Conservation (phyloP, 2,113 vertebrate species). For the Eira barbara region DNA sequence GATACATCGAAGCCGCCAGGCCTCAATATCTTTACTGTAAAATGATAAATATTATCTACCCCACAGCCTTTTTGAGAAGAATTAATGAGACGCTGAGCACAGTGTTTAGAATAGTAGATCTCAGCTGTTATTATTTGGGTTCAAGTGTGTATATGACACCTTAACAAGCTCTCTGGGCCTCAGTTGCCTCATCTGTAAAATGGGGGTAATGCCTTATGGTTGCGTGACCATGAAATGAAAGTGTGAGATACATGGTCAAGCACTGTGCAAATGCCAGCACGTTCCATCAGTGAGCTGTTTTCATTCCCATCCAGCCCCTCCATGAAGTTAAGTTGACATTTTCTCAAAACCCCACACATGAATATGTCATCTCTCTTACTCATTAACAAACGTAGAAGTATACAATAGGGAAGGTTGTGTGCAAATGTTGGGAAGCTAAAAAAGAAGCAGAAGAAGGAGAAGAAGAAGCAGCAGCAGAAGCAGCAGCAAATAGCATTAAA, state of each 20-base stretch:
- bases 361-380: background rate
- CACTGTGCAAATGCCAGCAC: background rate
- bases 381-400: background rate
- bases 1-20: too few relatives aligned
- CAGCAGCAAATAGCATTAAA: constrained; percentile 52
- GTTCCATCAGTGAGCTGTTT: background rate
- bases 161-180: background rate
- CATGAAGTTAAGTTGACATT: background rate
- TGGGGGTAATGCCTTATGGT: background rate
- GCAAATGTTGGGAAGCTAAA: background rate
- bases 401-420: background rate
- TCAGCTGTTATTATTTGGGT: background rate
- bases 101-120: background rate
- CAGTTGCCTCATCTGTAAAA: constrained; percentile 12
- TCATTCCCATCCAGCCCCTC: background rate
- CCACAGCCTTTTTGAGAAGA: background rate
- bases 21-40: background rate
- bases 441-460: background rate
- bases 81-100: background rate
- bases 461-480: background rate
- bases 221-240: background rate
- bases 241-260: background rate
- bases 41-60: background rate
- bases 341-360: background rate
- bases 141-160: background rate